Evolutionary conservation across 2,888 invertebrate genomes (phyloP).

Genomic region (Coronaproctus castanopsis): DNA sequence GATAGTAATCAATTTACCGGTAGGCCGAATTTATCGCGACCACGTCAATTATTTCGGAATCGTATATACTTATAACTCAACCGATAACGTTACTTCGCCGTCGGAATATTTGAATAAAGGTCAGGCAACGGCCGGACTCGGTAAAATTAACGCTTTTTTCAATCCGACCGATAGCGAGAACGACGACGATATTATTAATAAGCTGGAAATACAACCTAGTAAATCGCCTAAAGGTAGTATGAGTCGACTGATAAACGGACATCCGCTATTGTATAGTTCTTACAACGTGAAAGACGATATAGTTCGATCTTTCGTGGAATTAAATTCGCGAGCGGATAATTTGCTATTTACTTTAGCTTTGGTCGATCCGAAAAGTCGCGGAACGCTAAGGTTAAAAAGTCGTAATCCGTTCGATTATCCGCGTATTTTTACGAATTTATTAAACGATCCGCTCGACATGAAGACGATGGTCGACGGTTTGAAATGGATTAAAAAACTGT

Average conservation of each 20-base stretch:
- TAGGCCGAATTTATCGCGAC: constrained; percentile 16
- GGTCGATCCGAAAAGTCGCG: constrained; percentile 33
- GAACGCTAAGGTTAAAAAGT: constrained; percentile 34
- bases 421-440: constrained; percentile 40
- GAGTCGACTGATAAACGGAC: constrained; percentile 19
- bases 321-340: constrained; percentile 25
- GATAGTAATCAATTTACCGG: constrained; percentile 14
- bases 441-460: constrained; percentile 34
- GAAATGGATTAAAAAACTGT: constrained; percentile 26
- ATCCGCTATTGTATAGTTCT: constrained; percentile 14
- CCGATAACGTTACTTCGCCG: too few species aligned
- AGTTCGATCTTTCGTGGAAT: constrained; percentile 21
- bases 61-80: constrained; percentile 2
- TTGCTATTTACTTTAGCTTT: constrained; percentile 28
- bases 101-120: too few species aligned
- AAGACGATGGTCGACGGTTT: constrained; percentile 32
- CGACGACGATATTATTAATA: too few species aligned
- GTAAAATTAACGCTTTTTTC: too few species aligned
- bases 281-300: constrained; percentile 18
- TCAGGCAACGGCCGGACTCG: too few species aligned
- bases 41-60: constrained; percentile 10
- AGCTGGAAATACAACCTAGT: too few species aligned
- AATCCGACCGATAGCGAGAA: too few species aligned
- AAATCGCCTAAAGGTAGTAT: too few species aligned
- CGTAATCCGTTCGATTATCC: constrained; percentile 37